Base-by-base conservation (phyloP, 2,888 invertebrate genomes). In the Ichneumoninae sp. region DNA sequence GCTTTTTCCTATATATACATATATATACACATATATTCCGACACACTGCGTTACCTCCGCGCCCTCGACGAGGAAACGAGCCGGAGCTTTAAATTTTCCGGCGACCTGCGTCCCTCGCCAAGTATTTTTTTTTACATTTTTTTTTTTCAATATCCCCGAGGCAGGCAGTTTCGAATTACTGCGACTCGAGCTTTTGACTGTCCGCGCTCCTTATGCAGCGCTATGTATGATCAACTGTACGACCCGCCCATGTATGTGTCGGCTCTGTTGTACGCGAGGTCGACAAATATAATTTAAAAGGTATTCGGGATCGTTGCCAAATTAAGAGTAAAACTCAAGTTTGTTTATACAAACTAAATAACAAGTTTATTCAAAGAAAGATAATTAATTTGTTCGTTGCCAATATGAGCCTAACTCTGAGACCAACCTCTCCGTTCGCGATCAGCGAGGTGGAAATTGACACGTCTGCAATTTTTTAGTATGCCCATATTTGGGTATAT, bases 81-180 rank as follows among this genome's bases (percentile, higher is more conserved):
- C 60, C 60, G 33, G 16, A 63, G 7, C 30, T 63, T 26, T 63
- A 63, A 63, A 33, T 60, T 60, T 60, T 60, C 30, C 30, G 22
- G 57, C 60, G 30, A 36, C 6, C 33, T 40, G 40, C 10, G 13
- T 16, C 40, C 52, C 60, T 60, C 30, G 26, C 13, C 30, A 16
- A 60, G 26, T 60, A 57, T 36, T 33, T 40, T 36, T 40, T 8
- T 36, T 7, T 36, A 36, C 1, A 10, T 40, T 3, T 44, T 54
- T 66, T 40, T 54, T 66, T 40, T 30, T n/a, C 0, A 68, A 68
- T 77, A 54, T n/a, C 19, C 57, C 54, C 13, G 44, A 60, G 68
- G 13, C 40, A n/a, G 50, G 10, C 40, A 69, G 44, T 69, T 68
- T 77, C 47, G 44, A 69, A 19, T 69, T 44, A 63, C 60, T 16